A percentile compares a stretch with the other conserved stretches of the same genome.
Evolutionary conservation across 1,140 invertebrate species (phyloP).

Genomic region (Drosophila sechellia): DNA sequence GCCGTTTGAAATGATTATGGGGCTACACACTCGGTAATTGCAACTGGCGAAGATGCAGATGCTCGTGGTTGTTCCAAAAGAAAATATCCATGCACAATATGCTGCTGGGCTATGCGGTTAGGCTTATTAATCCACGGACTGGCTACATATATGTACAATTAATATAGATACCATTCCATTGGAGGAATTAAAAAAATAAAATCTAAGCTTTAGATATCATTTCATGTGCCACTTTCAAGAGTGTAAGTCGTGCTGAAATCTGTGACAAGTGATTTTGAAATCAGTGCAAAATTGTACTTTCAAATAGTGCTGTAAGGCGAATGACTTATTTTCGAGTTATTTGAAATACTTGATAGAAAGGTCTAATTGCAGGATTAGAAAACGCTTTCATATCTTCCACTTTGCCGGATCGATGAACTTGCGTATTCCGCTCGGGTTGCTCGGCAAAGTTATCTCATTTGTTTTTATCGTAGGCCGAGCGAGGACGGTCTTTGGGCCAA

Average conservation of each 20-base stretch:
- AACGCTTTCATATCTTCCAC: conserved; percentile 19
- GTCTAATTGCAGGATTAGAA: conserved; percentile 42
- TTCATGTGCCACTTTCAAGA: too few species aligned
- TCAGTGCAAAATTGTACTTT: too few species aligned
- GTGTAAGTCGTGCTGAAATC: too few species aligned
- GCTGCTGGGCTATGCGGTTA: conserved; percentile 1
- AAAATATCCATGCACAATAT: conserved; percentile 52
- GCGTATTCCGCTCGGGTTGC: conserved; percentile 30
- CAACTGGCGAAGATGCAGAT: conserved; percentile 34
- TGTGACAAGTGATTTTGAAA: too few species aligned
- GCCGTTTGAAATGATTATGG: conserved; percentile 78
- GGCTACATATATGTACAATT: conserved; percentile 11
- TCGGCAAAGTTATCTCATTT: conserved; percentile 46
- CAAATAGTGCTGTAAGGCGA: too few species aligned
- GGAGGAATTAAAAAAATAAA: too few species aligned
- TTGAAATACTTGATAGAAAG: background rate
- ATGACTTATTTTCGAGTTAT: too few species aligned
- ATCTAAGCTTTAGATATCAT: too few species aligned
- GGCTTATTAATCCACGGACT: conserved; percentile 32
- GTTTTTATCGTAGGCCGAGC: conserved; percentile 31
- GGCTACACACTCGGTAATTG: conserved; percentile 39
- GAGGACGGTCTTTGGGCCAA: conserved; percentile 3
- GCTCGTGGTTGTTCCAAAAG: conserved; percentile 32
- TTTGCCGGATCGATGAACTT: conserved; percentile 15
- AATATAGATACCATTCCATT: too few species aligned